These are phyloP conservation scores for Agelaius tricolor DNA, from an alignment of 2,113 vertebrate genomes.

Conservation along the genomic window DNA sequence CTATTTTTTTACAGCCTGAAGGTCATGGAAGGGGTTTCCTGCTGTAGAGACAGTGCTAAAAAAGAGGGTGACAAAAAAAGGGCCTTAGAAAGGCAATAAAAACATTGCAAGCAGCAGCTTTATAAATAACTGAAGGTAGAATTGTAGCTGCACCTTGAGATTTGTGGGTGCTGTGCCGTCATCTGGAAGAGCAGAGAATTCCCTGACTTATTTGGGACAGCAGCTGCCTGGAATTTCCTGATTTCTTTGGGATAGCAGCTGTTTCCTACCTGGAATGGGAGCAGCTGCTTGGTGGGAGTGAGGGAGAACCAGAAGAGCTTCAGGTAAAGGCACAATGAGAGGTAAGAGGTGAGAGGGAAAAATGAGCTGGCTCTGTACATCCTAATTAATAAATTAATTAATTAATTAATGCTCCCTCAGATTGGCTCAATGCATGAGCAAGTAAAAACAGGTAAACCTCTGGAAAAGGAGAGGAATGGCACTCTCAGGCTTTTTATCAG, in stretches of 20 bases:
- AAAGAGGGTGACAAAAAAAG: fast-evolving
- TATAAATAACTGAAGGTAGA: neutral
- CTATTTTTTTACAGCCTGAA: neutral
- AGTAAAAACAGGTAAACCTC: slow-evolving; percentile 30
- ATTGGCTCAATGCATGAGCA: slow-evolving; percentile 45
- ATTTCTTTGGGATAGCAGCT: neutral
- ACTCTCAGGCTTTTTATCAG: neutral
- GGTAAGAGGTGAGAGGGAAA: neutral
- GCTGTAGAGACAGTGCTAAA: neutral
- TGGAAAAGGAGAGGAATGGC: neutral
- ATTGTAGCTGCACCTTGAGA: neutral
- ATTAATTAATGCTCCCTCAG: neutral
- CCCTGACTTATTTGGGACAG: neutral
- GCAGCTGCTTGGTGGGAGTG: neutral
- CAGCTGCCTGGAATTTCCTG: neutral
- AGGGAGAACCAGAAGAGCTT: neutral
- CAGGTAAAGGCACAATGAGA: neutral
- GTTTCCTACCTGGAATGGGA: neutral
- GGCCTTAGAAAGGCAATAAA: neutral
- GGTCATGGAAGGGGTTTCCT: neutral
- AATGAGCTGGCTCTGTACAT: neutral
- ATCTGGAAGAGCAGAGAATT: neutral
- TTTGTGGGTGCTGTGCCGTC: neutral
- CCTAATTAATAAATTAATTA: too few species aligned
- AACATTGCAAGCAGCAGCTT: neutral